Conservation (phyloP, 2,888 invertebrate species). For the Scaptomyza polygonia region DNA sequence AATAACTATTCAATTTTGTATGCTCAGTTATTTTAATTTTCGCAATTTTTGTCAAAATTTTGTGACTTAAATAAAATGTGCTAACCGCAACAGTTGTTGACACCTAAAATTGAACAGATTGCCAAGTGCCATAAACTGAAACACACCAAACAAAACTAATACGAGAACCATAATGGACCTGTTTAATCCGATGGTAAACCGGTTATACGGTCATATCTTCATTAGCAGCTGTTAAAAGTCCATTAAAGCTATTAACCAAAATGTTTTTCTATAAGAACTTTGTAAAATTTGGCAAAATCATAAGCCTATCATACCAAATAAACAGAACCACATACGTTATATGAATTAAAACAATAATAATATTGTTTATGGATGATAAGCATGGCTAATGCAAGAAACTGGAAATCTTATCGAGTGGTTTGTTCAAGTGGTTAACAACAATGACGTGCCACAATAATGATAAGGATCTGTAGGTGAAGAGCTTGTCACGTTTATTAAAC, state of each 20-base stretch:
- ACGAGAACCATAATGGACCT: slow-evolving; percentile 6
- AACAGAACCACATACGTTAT: slow-evolving; percentile 5
- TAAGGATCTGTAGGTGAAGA: slow-evolving; percentile 30
- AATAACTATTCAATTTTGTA: too few relatives aligned
- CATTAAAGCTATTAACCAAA: slow-evolving; percentile 51
- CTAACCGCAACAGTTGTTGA: slow-evolving; percentile 30
- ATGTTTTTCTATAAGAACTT: slow-evolving; percentile 30
- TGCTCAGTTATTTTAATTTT: too few relatives aligned
- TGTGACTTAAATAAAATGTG: slow-evolving; percentile 21
- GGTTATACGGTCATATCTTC: slow-evolving; percentile 38
- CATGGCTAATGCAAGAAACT: slow-evolving; percentile 16
- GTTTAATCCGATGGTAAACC: slow-evolving; percentile 18
- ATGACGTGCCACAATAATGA: slow-evolving; percentile 38
- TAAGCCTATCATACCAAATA: slow-evolving; percentile 43
- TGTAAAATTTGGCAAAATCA: slow-evolving; percentile 33
- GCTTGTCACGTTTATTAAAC: slow-evolving; percentile 53
- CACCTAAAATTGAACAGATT: slow-evolving; percentile 16
- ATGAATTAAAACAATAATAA: slow-evolving; percentile 4
- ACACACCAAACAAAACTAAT: neutral
- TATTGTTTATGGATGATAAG: slow-evolving; percentile 35
- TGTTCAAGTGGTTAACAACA: slow-evolving; percentile 29
- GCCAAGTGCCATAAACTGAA: slow-evolving; percentile 19
- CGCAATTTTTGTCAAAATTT: slow-evolving; percentile 21
- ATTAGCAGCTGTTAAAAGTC: slow-evolving; percentile 43
- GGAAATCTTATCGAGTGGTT: slow-evolving; percentile 29